Conservation (phyloP, 2,888 invertebrate genomes). For the Gastrophysa polygoni region DNA sequence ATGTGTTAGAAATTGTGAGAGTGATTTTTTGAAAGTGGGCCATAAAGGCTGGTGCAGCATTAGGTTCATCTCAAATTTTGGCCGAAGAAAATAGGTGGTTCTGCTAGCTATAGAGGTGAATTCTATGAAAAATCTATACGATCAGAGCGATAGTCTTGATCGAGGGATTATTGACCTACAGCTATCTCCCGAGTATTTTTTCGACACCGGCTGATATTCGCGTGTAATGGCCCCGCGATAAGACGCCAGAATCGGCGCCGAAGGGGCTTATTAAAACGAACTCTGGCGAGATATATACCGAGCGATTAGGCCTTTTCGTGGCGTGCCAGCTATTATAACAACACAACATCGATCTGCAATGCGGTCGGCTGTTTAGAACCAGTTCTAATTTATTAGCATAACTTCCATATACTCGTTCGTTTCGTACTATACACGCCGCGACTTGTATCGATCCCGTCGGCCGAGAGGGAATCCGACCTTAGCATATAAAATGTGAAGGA, state of each 20-base stretch:
- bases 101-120: too few relatives aligned
- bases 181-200: too few relatives aligned
- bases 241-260: conserved; percentile 37
- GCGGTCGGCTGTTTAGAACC: conserved; percentile 59
- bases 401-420: conserved; percentile 57
- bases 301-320: conserved; percentile 47
- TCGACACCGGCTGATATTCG: conserved; percentile 27
- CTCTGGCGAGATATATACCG: conserved; percentile 25
- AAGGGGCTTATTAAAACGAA: conserved; percentile 44
- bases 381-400: conserved; percentile 59
- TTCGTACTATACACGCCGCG: conserved; percentile 58
- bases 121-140: too few relatives aligned
- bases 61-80: too few relatives aligned
- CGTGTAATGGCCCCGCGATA: conserved; percentile 39
- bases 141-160: too few relatives aligned
- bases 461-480: not conserved
- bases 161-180: too few relatives aligned
- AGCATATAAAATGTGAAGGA: not conserved
- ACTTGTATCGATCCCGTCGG: conserved; percentile 54
- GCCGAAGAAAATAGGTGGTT: too few relatives aligned
- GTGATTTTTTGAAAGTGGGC: too few relatives aligned
- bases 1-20: too few relatives aligned
- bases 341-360: conserved; percentile 59
- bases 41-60: too few relatives aligned
- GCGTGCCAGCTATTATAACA: conserved; percentile 52